A percentile compares a stretch with the other conserved stretches of the same genome.
These are phyloP conservation scores for Mellivora capensis DNA, from an alignment of 2,113 vertebrate genomes.

Conservation along the genomic window DNA sequence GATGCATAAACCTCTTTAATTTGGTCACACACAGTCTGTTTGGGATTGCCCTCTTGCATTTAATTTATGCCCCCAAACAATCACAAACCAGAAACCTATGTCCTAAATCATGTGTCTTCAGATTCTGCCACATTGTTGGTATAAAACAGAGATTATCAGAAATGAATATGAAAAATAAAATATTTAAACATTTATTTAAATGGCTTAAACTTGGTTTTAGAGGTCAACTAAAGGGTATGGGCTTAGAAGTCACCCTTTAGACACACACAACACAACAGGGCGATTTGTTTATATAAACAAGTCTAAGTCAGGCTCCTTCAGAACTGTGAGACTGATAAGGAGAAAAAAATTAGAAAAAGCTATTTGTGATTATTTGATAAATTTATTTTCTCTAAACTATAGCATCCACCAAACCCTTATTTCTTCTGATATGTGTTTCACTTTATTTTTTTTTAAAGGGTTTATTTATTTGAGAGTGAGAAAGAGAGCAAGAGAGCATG, in stretches of 20 bases:
- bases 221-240: background rate
- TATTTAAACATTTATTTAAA: conserved; percentile 62
- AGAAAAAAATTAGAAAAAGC: background rate
- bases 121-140: conserved; percentile 46
- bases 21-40: conserved; percentile 60
- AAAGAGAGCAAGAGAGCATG: background rate
- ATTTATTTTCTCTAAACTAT: conserved; percentile 32
- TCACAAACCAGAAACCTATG: conserved; percentile 55
- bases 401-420: conserved; percentile 44
- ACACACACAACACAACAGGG: background rate
- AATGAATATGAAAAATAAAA: conserved; percentile 64
- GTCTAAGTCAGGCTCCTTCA: conserved; percentile 80
- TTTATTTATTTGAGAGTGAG: background rate
- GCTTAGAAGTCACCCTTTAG: background rate
- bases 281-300: background rate
- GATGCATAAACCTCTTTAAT: background rate
- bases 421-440: conserved; percentile 51
- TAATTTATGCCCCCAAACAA: background rate
- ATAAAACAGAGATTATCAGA: conserved; percentile 67
- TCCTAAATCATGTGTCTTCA: background rate
- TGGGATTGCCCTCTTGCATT: conserved; percentile 46
- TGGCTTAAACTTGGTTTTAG: conserved; percentile 47
- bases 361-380: conserved; percentile 8
- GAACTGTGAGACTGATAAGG: conserved; percentile 84
- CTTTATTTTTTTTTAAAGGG: background rate